Percentiles rank a stretch among this genome's conserved stretches.
phyloP scores from a whole-genome alignment of 2,113 vertebrate species.

The Platichthys flesus region DNA sequence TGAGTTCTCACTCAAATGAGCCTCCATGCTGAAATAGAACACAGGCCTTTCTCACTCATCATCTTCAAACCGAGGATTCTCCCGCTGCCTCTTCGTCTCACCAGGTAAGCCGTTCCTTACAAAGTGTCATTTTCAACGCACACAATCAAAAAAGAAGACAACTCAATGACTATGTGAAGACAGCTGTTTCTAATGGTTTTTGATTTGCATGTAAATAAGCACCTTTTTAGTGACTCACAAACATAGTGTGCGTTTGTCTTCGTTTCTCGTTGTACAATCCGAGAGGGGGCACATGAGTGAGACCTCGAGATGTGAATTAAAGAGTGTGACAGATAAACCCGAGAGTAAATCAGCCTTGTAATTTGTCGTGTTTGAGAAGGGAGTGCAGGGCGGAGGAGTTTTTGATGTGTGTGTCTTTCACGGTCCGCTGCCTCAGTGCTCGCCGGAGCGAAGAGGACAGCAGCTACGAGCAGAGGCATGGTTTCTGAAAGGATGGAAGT shows the following conservation, averaged over 20 bases:
- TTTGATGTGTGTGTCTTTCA: constrained; percentile 28
- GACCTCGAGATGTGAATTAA: too few species aligned
- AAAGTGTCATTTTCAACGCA: neutral
- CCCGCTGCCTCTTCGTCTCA: constrained; percentile 2
- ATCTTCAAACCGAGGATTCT: constrained; percentile 33
- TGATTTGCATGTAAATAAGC: too few species aligned
- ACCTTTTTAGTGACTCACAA: too few species aligned
- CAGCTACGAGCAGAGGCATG: neutral
- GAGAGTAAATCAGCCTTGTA: neutral
- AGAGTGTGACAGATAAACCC: neutral
- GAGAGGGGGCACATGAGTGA: too few species aligned
- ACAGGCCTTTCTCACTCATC: constrained; percentile 1
- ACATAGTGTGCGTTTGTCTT: too few species aligned
- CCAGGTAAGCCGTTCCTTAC: constrained; percentile 51
- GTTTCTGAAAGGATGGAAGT: constrained; percentile 5
- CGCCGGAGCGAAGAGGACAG: constrained; percentile 24
- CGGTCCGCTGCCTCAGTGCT: constrained; percentile 41
- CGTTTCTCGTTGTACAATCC: too few species aligned
- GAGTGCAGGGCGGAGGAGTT: constrained; percentile 24
- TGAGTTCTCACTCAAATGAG: constrained; percentile 59
- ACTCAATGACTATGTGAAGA: too few species aligned
- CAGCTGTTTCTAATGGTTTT: too few species aligned
- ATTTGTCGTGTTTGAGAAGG: constrained; percentile 4
- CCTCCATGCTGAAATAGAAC: constrained; percentile 30
- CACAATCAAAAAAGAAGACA: too few species aligned